Evolutionary conservation across 2,888 invertebrate species (phyloP), one percentile per base, ranked within the genome.

Genomic region (Drosophila limbata): DNA sequence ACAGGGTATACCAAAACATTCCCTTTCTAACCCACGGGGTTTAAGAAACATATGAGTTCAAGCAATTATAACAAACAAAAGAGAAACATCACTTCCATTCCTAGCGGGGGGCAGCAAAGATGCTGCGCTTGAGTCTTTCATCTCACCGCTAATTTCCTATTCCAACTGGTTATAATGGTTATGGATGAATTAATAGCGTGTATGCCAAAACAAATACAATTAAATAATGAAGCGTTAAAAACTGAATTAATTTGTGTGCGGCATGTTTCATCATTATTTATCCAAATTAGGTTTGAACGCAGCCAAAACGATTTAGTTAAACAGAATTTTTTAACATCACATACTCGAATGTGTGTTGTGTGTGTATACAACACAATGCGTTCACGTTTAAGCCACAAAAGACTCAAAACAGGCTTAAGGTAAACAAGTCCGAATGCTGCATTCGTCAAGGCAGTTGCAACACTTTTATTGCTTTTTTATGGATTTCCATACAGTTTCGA

Each of bases 141-240:
- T 85, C 77, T 86, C 51, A 59, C 83, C 83, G 83, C 83, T 83
- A 83, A 83, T 83, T 77, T 79, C 66, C 77, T 73, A 73, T 71
- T 69, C 64, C 70, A 69, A 79, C 88, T 86, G 84, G 86, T 88
- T 86, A 83, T 69, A 83, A 81, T 82, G 76, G 72, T 75, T 82
- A 79, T 82, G 71, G 83, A 79, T 82, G 76, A 79, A 74, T 69
- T 79, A 73, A 74, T 81, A 80, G 78, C 65, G 64, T 79, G 70
- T 72, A 77, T 80, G 81, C 88, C 73, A 76, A 82, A 82, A 88
- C 88, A 82, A 82, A 82, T 88, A 82, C 82, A 82, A 88, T 82
- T 82, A 82, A 82, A 82, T 76, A 88, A 79, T 79, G 78, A 79
- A 78, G 78, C 78, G 88, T 82, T 88, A 84, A 87, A 82, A 84